Conservation (phyloP, 1,140 invertebrate genomes). For the Neodiprion lecontei region DNA sequence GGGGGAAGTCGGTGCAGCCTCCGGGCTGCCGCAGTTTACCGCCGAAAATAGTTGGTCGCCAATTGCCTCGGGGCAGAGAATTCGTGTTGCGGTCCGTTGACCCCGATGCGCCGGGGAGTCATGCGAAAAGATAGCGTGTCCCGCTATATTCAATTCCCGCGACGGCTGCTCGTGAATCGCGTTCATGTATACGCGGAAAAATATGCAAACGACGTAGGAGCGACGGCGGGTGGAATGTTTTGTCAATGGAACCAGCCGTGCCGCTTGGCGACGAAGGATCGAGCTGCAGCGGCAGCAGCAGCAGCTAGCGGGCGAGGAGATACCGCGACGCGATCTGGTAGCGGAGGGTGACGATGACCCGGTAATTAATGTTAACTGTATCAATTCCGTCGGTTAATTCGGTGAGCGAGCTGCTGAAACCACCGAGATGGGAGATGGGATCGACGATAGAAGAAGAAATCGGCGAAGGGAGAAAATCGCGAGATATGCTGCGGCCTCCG, state of each 20-base stretch:
- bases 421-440: no score
- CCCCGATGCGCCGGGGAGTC: not conserved
- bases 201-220: not conserved
- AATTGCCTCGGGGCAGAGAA: not conserved
- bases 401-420: not conserved
- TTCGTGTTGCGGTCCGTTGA: slow-evolving; percentile 3
- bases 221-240: not conserved
- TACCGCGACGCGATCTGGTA: not conserved
- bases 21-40: not conserved
- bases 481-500: not conserved
- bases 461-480: not conserved
- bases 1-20: not conserved
- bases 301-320: not conserved
- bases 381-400: not conserved
- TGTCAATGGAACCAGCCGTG: slow-evolving; percentile 4
- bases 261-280: not conserved
- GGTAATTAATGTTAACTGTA: slow-evolving; percentile 1
- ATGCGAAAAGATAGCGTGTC: slow-evolving; percentile 2
- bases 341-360: no score
- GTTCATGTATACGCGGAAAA: not conserved
- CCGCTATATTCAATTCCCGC: not conserved
- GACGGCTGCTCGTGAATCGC: no score
- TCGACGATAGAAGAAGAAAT: not conserved
- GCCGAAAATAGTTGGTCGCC: not conserved
- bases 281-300: no score